Conservation (phyloP, 2,113 vertebrate species). For the Isichthys henryi region DNA sequence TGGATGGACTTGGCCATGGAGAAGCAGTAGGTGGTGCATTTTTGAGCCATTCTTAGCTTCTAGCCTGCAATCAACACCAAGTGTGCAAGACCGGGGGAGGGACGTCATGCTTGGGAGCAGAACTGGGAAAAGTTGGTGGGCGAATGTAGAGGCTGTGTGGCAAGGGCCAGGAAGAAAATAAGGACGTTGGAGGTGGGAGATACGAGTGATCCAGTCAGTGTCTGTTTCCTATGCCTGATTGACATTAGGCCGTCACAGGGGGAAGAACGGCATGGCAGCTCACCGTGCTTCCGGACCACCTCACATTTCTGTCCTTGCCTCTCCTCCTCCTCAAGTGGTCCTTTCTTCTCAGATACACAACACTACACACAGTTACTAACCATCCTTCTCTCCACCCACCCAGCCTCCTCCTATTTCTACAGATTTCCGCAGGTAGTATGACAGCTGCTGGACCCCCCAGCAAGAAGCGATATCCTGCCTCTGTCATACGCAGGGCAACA, state of each 20-base stretch:
- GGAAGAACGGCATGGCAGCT: background rate
- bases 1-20: background rate
- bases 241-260: background rate
- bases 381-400: background rate
- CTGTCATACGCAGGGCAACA: background rate
- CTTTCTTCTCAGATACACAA: background rate
- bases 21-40: background rate
- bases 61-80: background rate
- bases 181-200: background rate
- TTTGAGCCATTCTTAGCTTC: background rate
- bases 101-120: background rate
- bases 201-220: background rate
- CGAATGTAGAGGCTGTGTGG: slow-evolving; percentile 8
- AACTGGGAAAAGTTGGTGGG: background rate
- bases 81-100: background rate
- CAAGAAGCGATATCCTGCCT: background rate
- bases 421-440: background rate
- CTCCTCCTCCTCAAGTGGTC: background rate
- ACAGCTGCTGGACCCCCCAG: background rate
- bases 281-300: background rate
- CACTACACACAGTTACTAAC: background rate
- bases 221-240: background rate
- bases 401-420: background rate
- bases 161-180: background rate
- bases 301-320: background rate